Base-by-base conservation (phyloP, 2,113 vertebrate genomes). In the Chloropsis hardwickii region DNA sequence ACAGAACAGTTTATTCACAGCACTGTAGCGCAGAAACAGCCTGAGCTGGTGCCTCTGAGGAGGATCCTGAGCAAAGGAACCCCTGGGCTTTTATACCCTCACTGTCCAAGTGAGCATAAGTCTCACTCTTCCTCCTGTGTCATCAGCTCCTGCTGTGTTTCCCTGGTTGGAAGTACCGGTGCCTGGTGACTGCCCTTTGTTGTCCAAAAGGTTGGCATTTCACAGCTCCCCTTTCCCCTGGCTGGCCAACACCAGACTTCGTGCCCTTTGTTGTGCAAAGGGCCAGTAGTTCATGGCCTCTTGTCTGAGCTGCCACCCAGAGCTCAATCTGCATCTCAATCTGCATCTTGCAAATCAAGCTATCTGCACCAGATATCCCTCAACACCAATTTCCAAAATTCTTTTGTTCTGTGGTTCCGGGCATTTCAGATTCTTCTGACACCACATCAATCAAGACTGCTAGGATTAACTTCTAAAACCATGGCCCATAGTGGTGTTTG, bases 11-110 rank as follows among this genome's bases (percentile, higher is more conserved):
- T 61, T 12, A 39, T n/a, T 39, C 15, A 21, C 1, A 2, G 29
- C 0, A 0, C 54, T 13, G 28, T 17, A 16, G n/a, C 28, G 28
- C 54, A 47, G 19, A 16, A 20, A 21, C 6, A 25, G 10, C 24
- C 24, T 0, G 0, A 70, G 28, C 29, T 70, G 47, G 5, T 54
- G 24, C 40, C 39, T 35, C 29, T 0, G 0, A 25, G n/a, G n/a
- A 61, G 15, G 47, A 60, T 22, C 33, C 27, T 0, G 0, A 28
- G 6, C 47, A 53, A 20, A 53, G 9, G 47, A 61, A 9, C 22
- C 10, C 5, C 28, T 6, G 22, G 24, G n/a, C 28, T 70, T 70
- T 79, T 54, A 29, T 2, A 6, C 1, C 12, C 24, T 47, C n/a
- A n/a, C 2, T 7, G 23, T 40, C 28, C n/a, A 62, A 48, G 15